These are phyloP conservation scores for Haliclona indistincta DNA, from an alignment of 37 sponge, comb jelly and placozoan species.

Conservation along the genomic window DNA sequence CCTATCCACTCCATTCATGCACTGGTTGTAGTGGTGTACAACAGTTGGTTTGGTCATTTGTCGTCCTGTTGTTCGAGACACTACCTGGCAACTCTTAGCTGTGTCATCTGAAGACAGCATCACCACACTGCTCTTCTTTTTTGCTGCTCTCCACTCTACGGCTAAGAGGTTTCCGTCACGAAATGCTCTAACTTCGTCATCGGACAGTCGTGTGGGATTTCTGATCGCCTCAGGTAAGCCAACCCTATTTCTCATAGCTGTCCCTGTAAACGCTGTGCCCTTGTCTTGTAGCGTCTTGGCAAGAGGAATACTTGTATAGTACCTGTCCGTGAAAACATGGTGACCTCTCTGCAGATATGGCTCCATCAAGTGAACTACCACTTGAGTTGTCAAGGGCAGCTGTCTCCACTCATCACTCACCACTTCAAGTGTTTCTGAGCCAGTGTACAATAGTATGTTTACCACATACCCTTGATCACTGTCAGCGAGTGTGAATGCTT, in stretches of 20 bases:
- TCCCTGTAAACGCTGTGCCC: background rate
- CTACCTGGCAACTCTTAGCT: background rate
- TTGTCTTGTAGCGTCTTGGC: background rate
- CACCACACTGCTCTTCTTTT: slow-evolving; percentile 1
- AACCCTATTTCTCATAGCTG: slow-evolving; percentile 1
- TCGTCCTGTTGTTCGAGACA: background rate
- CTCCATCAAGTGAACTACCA: background rate
- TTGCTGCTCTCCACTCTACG: slow-evolving; percentile 5
- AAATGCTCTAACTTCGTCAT: background rate
- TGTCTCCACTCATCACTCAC: background rate
- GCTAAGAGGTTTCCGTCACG: background rate
- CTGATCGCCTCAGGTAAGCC: background rate
- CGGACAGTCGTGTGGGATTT: background rate
- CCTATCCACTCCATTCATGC: slow-evolving; percentile 9
- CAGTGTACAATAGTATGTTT: background rate
- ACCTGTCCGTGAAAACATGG: slow-evolving; percentile 7
- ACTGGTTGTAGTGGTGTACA: background rate
- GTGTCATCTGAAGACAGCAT: slow-evolving; percentile 1
- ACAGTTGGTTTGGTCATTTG: background rate
- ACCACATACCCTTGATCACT: slow-evolving; percentile 19
- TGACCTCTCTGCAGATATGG: slow-evolving; percentile 9
- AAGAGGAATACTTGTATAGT: slow-evolving; percentile 9
- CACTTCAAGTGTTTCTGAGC: background rate
- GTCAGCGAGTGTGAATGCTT: slow-evolving; percentile 33
- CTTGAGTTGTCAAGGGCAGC: background rate